These are phyloP conservation scores for Nowickia ferox DNA, from an alignment of 2,888 invertebrate genomes.

Conservation along the genomic window DNA sequence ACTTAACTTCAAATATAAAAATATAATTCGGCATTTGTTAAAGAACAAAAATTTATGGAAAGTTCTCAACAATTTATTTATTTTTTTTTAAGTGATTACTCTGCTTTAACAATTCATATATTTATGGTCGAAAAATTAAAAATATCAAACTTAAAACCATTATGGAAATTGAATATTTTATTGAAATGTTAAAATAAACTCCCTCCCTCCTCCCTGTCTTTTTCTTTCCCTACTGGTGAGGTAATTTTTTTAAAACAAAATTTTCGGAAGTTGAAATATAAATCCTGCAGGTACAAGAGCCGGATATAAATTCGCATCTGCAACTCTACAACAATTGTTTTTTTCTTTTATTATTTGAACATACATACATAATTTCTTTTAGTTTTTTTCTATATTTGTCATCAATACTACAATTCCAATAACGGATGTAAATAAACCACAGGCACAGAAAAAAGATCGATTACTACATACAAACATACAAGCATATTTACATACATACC, in stretches of 20 bases:
- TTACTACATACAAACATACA: constrained; percentile 73
- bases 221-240: neutral
- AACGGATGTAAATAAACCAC: constrained; percentile 82
- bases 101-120: constrained; percentile 10
- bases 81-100: neutral
- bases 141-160: constrained; percentile 26
- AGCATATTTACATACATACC: neutral
- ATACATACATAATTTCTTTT: constrained; percentile 45
- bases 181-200: constrained; percentile 23
- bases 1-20: no score
- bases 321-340: constrained; percentile 77
- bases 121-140: constrained; percentile 18
- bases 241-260: constrained; percentile 12
- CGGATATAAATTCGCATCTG: constrained; percentile 80
- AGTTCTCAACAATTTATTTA: no score
- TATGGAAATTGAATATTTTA: constrained; percentile 59
- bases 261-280: constrained; percentile 71
- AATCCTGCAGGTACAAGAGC: constrained; percentile 66
- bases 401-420: constrained; percentile 74
- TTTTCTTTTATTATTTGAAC: constrained; percentile 54
- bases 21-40: no score
- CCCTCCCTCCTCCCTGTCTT: neutral
- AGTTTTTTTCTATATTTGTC: constrained; percentile 53
- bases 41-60: no score
- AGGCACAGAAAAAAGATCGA: constrained; percentile 77